phyloP scores from a whole-genome alignment of 2,888 invertebrate species.

The Drosophila multiciliata region DNA sequence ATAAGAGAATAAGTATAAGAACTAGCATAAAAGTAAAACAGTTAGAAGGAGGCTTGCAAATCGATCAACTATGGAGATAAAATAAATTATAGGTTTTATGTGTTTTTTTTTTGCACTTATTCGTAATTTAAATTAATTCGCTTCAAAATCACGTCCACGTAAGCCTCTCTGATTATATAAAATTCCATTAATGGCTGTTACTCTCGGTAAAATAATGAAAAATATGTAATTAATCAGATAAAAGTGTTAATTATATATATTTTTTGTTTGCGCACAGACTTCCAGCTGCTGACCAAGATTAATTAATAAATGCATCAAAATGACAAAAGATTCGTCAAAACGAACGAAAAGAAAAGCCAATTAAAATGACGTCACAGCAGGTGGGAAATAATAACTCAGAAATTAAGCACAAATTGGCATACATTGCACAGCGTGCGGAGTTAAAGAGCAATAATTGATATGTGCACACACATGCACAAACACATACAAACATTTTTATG shows the following conservation, averaged over 20 bases:
- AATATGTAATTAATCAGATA: not conserved
- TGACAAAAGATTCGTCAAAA: not conserved
- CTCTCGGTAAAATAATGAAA: not conserved
- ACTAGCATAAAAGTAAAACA: not conserved
- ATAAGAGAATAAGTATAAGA: not conserved
- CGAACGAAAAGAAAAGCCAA: not conserved
- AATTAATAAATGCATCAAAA: constrained; percentile 2
- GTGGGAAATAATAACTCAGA: not conserved
- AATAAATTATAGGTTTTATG: not conserved
- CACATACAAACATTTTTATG: not conserved
- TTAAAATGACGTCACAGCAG: not conserved
- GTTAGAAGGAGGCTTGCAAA: not conserved
- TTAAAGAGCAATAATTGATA: not conserved
- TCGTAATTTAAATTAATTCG: not conserved
- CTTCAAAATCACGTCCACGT: not conserved
- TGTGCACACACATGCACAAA: not conserved
- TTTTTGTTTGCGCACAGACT: not conserved
- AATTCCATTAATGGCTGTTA: too few relatives aligned
- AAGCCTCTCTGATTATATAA: not conserved
- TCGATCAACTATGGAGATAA: not conserved
- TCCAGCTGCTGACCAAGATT: not conserved
- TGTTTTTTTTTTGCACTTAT: not conserved
- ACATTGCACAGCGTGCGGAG: not conserved
- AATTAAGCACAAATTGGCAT: not conserved
- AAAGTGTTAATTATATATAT: not conserved